These are phyloP conservation scores for Aphaenogaster ashmeadi DNA, from an alignment of 1,140 invertebrate genomes.

Conservation along the genomic window DNA sequence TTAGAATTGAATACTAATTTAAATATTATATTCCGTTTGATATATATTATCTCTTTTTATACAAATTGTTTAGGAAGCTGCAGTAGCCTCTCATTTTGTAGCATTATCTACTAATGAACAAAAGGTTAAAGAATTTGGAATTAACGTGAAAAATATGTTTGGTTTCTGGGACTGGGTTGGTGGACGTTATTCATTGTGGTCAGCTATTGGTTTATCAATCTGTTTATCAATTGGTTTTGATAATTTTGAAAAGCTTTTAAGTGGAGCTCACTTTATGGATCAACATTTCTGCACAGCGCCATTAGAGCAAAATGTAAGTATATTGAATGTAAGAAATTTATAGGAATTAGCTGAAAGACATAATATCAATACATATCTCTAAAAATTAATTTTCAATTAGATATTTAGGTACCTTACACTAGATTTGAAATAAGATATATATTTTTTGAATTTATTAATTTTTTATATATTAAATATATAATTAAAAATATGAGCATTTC, in stretches of 20 bases:
- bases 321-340: neutral
- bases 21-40: neutral
- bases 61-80: constrained; percentile 89
- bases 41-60: constrained; percentile 42
- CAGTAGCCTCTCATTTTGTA: constrained; percentile 99
- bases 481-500: too few relatives aligned
- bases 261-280: constrained; percentile 97
- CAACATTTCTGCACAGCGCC: constrained; percentile 96
- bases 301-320: constrained; percentile 96
- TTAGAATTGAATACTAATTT: constrained; percentile 3
- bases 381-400: neutral
- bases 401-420: neutral
- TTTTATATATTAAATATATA: too few relatives aligned
- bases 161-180: constrained; percentile 99
- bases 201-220: constrained; percentile 99
- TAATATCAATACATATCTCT: neutral
- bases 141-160: constrained; percentile 99
- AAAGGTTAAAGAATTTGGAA: constrained; percentile 99
- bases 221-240: constrained; percentile 97
- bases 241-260: constrained; percentile 97
- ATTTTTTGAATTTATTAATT: too few relatives aligned
- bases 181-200: constrained; percentile 99
- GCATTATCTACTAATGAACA: constrained; percentile 98
- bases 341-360: neutral
- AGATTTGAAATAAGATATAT: neutral